Conservation (phyloP, 2,888 invertebrate species). For the Corbicula japonica region DNA sequence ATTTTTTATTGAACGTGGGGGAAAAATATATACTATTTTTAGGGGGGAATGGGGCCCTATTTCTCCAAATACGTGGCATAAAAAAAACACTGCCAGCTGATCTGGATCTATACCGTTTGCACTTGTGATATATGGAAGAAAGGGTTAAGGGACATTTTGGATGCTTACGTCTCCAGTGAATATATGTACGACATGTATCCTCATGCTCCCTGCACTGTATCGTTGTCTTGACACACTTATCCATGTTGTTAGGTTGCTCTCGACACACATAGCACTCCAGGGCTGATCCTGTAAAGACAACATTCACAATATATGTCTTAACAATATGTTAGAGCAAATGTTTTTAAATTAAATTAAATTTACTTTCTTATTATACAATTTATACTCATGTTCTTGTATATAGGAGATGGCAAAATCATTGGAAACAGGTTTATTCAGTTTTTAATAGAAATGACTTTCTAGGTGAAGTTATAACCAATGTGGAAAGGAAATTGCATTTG, state of each 20-base stretch:
- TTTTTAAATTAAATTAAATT: neutral
- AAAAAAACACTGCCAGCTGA: neutral
- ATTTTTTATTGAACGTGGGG: too few relatives aligned
- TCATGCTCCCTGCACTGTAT: conserved; percentile 94
- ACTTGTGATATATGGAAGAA: too few relatives aligned
- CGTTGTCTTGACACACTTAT: conserved; percentile 96
- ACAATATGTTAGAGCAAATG: neutral
- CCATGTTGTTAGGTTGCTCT: conserved; percentile 96
- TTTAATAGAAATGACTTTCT: too few relatives aligned
- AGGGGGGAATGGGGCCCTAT: too few relatives aligned
- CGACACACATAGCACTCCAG: conserved; percentile 98
- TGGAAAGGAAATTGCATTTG: too few relatives aligned
- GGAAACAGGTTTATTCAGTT: neutral
- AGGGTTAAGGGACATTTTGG: too few relatives aligned
- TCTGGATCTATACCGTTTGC: neutral
- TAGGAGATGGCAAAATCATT: neutral
- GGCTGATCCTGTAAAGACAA: conserved; percentile 82
- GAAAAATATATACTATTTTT: too few relatives aligned
- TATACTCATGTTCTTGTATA: neutral
- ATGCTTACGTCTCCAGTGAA: conserved; percentile 95
- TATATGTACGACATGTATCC: conserved; percentile 95
- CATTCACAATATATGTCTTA: neutral
- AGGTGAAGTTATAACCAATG: too few relatives aligned
- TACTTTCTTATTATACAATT: neutral
- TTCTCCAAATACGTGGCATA: neutral